Base-by-base conservation (phyloP, 2,888 invertebrate genomes). In the Adineta ricciae region DNA sequence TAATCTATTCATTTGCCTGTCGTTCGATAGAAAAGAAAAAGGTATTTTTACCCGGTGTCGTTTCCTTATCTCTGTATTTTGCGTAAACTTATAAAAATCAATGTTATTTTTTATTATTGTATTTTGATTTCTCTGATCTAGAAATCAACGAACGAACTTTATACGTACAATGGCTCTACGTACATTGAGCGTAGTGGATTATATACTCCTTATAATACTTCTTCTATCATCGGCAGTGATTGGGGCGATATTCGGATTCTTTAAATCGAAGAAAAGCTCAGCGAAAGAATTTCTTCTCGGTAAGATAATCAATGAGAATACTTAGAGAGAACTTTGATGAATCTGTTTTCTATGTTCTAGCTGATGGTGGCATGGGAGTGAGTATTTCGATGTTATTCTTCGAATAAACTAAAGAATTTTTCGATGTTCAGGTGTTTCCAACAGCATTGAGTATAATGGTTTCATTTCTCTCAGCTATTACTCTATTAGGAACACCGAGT, bases 221-320 rank as follows among this genome's bases (percentile, higher is more conserved):
- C 54, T 86, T n/a, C 24, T 78, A 8, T 56, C 73, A 73, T 86
- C 86, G 8, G 38, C 86, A 21, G 84, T 78, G 16, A 86, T 86
- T 72, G 86, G 86, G n/a, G 72, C 84, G 52, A 49, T 86, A 50
- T 86, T 84, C 49, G 86, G 83, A 16, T 84, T 84, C 32, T 27
- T 83, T 52, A 54, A 84, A 54, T 82, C 82, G 49, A 84, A 83
- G 36, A 24, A 82, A 24, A 41, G 54, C n/a, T 46, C 86, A 52
- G 84, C 54, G 9, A 82, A 46, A 21, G 64, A 84, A 54, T 84
- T 86, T 52, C 46, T 86, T 27, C 36, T 84, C 16, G 86, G 50
- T 36, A 73, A 54, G 32, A 2, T 24, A 4, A 5, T 8, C 0
- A 78, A 5, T 3, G 41, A 1, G 9, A 9, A 46, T 46, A 46